Evolutionary conservation across 2,113 vertebrate genomes (phyloP), one percentile per base, ranked within the genome.

Genomic region (Naja naja): DNA sequence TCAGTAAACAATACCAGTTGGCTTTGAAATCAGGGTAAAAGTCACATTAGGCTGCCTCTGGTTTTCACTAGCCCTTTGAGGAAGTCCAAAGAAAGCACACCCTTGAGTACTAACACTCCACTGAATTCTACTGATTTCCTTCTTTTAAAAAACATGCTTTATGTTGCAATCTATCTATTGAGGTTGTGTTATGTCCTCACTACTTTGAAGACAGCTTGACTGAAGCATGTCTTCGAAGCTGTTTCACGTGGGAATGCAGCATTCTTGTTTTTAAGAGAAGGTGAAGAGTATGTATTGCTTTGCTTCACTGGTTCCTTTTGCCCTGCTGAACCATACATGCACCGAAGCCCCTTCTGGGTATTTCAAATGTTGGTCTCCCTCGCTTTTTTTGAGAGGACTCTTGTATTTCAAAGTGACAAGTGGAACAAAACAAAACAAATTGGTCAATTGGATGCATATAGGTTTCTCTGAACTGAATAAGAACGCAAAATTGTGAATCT

Each of bases 401-500:
- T 9, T 90, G 25, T 92, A 93, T 92, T 96, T 95, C 92, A 94
- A 94, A 89, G 96, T 90, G 92, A 95, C 89, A 91, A 93, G 94
- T 52, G 93, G 96, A 93, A 87, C 10, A 88, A 74, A n/a, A 88
- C 87, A 92, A 86, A 54, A 90, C 0, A 12, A 89, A 93, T 9
- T 9, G 69, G 93, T 30, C 74, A 95, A 90, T 92, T 88, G 60
- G 90, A 34, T 23, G 93, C 64, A 89, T 94, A 96, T 97, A 95
- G 96, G 93, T 56, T 93, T 94, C 22, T 94, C 22, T 89, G 95
- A 95, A 92, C 96, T 96, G 95, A 93, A 52, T 95, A 88, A 94
- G 94, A 95, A 95, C 93, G 93, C 95, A 96, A 97, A 97, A 95
- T 95, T 97, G 95, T 95, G 93, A 92, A 92, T 97, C 92, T 97